phyloP scores from a whole-genome alignment of 2,888 invertebrate species.

The Orthosia cruda region DNA sequence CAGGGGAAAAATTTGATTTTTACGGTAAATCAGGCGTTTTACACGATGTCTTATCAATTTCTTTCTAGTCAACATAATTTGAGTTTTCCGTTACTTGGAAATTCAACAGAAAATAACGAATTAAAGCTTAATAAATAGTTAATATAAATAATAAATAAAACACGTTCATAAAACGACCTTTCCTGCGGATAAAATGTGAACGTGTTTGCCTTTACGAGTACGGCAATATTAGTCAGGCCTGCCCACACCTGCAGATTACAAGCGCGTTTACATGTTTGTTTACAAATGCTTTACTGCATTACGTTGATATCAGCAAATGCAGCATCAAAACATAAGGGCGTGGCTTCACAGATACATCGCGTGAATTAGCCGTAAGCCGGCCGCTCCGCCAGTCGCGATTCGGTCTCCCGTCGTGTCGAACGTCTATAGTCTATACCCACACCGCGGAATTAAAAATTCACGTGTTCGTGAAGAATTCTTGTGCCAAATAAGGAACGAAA shows the following conservation, averaged over 20 bases:
- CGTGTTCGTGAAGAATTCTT: constrained; percentile 47
- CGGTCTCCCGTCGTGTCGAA: constrained; percentile 54
- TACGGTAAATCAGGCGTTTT: not conserved
- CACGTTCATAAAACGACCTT: not conserved
- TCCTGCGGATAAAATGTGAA: constrained; percentile 15
- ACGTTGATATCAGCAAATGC: constrained; percentile 59
- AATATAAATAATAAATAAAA: not conserved
- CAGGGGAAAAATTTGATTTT: not conserved
- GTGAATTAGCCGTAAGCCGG: constrained; percentile 67
- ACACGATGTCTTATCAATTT: not conserved
- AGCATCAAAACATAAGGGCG: constrained; percentile 85
- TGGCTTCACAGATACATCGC: constrained; percentile 72
- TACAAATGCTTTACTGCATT: constrained; percentile 66
- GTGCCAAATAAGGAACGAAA: constrained; percentile 55
- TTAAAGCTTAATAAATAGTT: not conserved
- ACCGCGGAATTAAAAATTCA: constrained; percentile 50
- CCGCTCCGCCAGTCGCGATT: constrained; percentile 61
- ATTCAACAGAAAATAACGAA: not conserved
- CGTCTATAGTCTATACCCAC: constrained; percentile 53
- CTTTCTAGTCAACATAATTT: not conserved
- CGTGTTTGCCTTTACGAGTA: not conserved
- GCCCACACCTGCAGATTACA: constrained; percentile 32
- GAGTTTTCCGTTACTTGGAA: not conserved
- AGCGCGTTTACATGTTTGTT: constrained; percentile 52
- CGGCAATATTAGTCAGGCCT: constrained; percentile 9